phyloP scores from a whole-genome alignment of 2,888 invertebrate genomes.

The Oligia latruncula region DNA sequence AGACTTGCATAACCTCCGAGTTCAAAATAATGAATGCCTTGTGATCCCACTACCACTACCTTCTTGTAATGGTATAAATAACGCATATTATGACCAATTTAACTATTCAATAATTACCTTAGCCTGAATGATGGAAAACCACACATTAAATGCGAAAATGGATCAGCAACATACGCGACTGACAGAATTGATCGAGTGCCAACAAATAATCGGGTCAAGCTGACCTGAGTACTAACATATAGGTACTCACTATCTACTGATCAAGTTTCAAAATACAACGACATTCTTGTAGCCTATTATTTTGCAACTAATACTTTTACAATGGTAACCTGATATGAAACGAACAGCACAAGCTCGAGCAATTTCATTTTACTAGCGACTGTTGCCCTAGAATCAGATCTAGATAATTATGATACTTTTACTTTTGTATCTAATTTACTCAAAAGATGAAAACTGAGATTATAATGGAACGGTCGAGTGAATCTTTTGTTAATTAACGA shows the following conservation, averaged over 20 bases:
- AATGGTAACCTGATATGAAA: slow-evolving; percentile 36
- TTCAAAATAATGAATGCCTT: slow-evolving; percentile 12
- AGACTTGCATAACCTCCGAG: slow-evolving; percentile 23
- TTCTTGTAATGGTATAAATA: slow-evolving; percentile 35
- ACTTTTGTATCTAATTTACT: slow-evolving; percentile 38
- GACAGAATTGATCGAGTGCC: slow-evolving; percentile 80
- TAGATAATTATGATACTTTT: slow-evolving; percentile 25
- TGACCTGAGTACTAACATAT: slow-evolving; percentile 68
- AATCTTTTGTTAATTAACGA: slow-evolving; percentile 52
- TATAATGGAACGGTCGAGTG: slow-evolving; percentile 33
- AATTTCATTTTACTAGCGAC: slow-evolving; percentile 35
- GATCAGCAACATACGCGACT: slow-evolving; percentile 74
- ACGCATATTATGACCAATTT: slow-evolving; percentile 26
- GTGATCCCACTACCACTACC: slow-evolving; percentile 2
- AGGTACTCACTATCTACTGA: slow-evolving; percentile 60
- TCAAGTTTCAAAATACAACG: slow-evolving; percentile 66
- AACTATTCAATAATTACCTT: slow-evolving; percentile 50
- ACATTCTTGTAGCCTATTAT: slow-evolving; percentile 39
- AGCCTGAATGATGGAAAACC: slow-evolving; percentile 62
- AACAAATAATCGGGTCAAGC: slow-evolving; percentile 75
- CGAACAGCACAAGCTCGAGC: slow-evolving; percentile 1
- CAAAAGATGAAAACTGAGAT: slow-evolving; percentile 45
- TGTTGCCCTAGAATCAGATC: slow-evolving; percentile 24
- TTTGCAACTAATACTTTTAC: slow-evolving; percentile 32
- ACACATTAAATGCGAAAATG: slow-evolving; percentile 77